These are phyloP conservation scores for Rugalucina vietnamica DNA, from an alignment of 2,888 invertebrate species.

Conservation along the genomic window DNA sequence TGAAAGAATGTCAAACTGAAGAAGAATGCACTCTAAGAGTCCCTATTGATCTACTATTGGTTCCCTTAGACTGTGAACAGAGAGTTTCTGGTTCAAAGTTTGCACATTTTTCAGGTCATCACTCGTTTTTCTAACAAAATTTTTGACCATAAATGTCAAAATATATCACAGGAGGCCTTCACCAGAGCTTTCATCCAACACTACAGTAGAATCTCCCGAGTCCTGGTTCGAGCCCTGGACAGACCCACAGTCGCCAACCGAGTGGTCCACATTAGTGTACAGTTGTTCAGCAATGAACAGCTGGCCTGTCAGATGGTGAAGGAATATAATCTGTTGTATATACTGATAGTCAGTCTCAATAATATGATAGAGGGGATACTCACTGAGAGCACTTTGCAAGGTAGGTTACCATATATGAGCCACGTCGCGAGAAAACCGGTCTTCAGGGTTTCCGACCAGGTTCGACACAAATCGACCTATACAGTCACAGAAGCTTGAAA, in stretches of 20 bases:
- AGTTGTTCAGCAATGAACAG: slow-evolving; percentile 97
- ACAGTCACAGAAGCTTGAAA: too few species aligned
- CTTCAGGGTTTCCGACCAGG: too few species aligned
- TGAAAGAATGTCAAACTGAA: too few species aligned
- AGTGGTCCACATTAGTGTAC: slow-evolving; percentile 98
- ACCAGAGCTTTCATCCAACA: slow-evolving; percentile 97
- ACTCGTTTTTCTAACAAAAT: too few species aligned
- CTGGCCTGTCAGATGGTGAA: slow-evolving; percentile 96
- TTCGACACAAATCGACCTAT: too few species aligned
- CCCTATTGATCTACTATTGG: too few species aligned
- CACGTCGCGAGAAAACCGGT: too few species aligned
- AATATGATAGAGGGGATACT: slow-evolving; percentile 97
- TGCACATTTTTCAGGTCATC: too few species aligned
- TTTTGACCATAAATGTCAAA: slow-evolving; percentile 18
- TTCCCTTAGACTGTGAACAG: too few species aligned
- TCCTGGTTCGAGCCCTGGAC: slow-evolving; percentile 86
- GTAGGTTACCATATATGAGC: slow-evolving; percentile 83
- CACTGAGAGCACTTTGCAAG: slow-evolving; percentile 93
- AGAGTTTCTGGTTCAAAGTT: too few species aligned
- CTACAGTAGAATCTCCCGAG: slow-evolving; percentile 96
- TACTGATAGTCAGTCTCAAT: slow-evolving; percentile 95
- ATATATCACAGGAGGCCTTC: slow-evolving; percentile 91
- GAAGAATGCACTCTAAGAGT: too few species aligned
- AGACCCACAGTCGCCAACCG: slow-evolving; percentile 91
- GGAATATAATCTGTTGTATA: slow-evolving; percentile 94